These are phyloP conservation scores for Stomorhina lunata DNA, from an alignment of 2,888 invertebrate species.

Conservation along the genomic window DNA sequence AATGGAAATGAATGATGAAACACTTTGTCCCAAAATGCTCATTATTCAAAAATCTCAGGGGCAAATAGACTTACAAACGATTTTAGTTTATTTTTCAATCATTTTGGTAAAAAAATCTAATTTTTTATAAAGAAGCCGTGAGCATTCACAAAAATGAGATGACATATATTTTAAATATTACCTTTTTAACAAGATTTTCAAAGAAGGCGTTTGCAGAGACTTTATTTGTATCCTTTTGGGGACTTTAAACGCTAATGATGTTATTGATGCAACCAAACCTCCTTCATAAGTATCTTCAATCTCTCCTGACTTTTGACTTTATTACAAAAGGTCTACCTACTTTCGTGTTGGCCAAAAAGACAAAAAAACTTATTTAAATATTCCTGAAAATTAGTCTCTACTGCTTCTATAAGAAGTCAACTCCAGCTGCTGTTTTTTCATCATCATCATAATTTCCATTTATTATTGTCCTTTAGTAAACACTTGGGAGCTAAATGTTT, in stretches of 20 bases:
- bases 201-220: neutral
- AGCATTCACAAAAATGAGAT: neutral
- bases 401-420: neutral
- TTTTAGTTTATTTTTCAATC: neutral
- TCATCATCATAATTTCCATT: slow-evolving; percentile 46
- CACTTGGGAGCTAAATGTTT: slow-evolving; percentile 9
- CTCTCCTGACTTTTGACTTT: neutral
- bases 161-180: neutral
- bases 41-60: slow-evolving; percentile 31
- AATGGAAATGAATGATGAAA: neutral
- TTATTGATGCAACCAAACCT: slow-evolving; percentile 53
- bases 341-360: neutral
- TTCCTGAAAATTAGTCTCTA: slow-evolving; percentile 23
- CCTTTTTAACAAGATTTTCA: slow-evolving; percentile 1
- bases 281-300: neutral
- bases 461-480: slow-evolving; percentile 48
- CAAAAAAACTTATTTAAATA: neutral
- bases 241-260: slow-evolving; percentile 33
- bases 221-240: neutral
- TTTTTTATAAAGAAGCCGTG: neutral
- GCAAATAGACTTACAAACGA: neutral
- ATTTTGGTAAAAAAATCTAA: slow-evolving; percentile 2
- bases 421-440: too few relatives aligned
- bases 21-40: neutral
- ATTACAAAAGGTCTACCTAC: slow-evolving; percentile 43